Evolutionary conservation across 92 coral and sea anemone species (phyloP), one percentile per base, ranked within the genome.

Genomic region (Actinostola sp.): DNA sequence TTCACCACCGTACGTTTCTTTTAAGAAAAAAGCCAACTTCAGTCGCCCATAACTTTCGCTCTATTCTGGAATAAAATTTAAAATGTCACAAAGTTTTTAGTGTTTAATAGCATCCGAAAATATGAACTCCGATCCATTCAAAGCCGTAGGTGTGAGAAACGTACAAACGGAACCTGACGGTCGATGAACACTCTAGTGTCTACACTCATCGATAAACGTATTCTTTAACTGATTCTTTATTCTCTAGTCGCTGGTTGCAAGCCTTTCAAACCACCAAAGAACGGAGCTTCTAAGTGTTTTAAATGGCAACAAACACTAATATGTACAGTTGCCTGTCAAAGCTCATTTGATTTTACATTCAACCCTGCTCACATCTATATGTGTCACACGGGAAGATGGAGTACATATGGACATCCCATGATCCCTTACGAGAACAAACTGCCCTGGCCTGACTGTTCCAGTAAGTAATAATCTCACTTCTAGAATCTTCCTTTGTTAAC

Each of bases 391-490:
- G 92, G 72, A 20, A 34, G 29, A 0, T 90, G 96, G 96, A 7
- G 34, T 0, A 48, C 41, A 27, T 81, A 19, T 38, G 61, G 10
- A 64, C 70, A 5, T 41, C 45, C n/a, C 45, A 28, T 21, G 57
- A 61, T 2, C 9, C 63, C 31, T 38, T 27, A 21, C 29, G 71
- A 50, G 19, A 1, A 43, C 5, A 57, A 51, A 11, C 50, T 77
- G 8, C 92, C 90, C 3, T 91, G 89, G 93, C 93, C 93, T 14
- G 93, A 89, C 33, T 89, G 93, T 28, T 72, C 90, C 8, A 52
- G 93, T 89, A 67, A 81, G 93, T 67, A 14, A 11, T 14, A 7
- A 39, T 39, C 7, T 7, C 45, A 14, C 7, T n/a, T n/a, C n/a
- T n/a, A n/a, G n/a, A n/a, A n/a, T n/a, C n/a, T n/a, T n/a, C n/a